These are phyloP conservation scores for Parazoanthus darwini DNA, from an alignment of 92 coral and sea anemone genomes.

Conservation along the genomic window DNA sequence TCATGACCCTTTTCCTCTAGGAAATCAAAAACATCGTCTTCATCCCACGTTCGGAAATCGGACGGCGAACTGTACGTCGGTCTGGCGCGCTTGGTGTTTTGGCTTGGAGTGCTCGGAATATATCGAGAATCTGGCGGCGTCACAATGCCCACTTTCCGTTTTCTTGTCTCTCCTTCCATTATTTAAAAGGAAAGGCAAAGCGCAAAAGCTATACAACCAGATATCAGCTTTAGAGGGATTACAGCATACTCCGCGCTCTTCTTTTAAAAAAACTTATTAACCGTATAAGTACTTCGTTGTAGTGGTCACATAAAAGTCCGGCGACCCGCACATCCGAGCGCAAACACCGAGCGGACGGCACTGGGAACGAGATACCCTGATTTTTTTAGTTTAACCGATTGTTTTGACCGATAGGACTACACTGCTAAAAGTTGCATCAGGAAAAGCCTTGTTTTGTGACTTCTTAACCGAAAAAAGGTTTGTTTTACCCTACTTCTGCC, in stretches of 20 bases:
- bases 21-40: slow-evolving; percentile 38
- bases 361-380: too few relatives aligned
- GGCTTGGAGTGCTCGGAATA: slow-evolving; percentile 41
- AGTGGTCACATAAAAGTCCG: not conserved
- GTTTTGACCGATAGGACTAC: too few relatives aligned
- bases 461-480: too few relatives aligned
- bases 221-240: not conserved
- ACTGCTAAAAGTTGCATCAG: too few relatives aligned
- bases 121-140: slow-evolving; percentile 50
- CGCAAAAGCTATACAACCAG: not conserved
- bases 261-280: too few relatives aligned
- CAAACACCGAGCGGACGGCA: too few relatives aligned
- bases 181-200: not conserved
- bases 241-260: too few relatives aligned
- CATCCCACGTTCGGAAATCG: slow-evolving; percentile 25
- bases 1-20: slow-evolving; percentile 23
- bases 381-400: too few relatives aligned
- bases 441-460: too few relatives aligned
- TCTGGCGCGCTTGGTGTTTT: slow-evolving; percentile 47
- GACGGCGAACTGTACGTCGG: slow-evolving; percentile 22
- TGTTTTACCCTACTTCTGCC: too few relatives aligned
- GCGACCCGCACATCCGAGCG: too few relatives aligned
- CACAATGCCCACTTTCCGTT: slow-evolving; percentile 57
- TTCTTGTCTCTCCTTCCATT: slow-evolving; percentile 24
- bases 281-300: not conserved